A percentile compares a stretch with the other conserved stretches of the same genome.
phyloP scores from a whole-genome alignment of 2,113 vertebrate genomes.

The Aspidoscelis tigris region DNA sequence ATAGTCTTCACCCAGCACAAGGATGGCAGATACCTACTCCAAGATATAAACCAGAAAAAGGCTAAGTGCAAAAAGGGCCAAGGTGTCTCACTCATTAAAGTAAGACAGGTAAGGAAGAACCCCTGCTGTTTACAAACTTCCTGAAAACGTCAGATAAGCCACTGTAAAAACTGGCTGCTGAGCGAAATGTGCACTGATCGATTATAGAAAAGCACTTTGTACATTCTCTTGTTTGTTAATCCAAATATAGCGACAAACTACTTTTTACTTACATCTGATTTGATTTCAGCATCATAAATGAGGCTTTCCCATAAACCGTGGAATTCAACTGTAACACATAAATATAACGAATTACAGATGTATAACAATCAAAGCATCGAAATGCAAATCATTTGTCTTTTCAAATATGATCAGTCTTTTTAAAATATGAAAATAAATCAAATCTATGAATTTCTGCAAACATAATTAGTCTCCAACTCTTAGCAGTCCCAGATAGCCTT shows the following conservation, averaged over 20 bases:
- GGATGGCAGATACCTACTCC: too few relatives aligned
- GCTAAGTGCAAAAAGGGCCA: too few relatives aligned
- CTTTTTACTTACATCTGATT: conserved; percentile 85
- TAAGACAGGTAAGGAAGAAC: too few relatives aligned
- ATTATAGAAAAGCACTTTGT: neutral
- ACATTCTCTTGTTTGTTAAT: too few relatives aligned
- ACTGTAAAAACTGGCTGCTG: neutral
- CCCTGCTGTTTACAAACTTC: too few relatives aligned
- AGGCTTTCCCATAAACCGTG: conserved; percentile 97
- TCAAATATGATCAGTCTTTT: neutral
- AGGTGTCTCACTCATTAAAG: too few relatives aligned
- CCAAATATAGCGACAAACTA: accelerated
- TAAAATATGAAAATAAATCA: neutral
- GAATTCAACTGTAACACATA: conserved; percentile 86
- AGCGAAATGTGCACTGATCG: neutral
- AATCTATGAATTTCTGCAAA: too few relatives aligned
- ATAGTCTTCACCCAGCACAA: too few relatives aligned
- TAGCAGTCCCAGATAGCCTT: too few relatives aligned
- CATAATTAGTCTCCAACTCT: too few relatives aligned
- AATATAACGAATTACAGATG: conserved; percentile 14
- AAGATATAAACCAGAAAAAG: too few relatives aligned
- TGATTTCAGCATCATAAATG: conserved; percentile 90
- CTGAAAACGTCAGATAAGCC: too few relatives aligned
- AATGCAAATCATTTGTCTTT: neutral
- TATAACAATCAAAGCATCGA: conserved; percentile 11